Base-by-base conservation (phyloP, 2,797 vertebrate genomes). In the Hemibagrus guttatus region DNA sequence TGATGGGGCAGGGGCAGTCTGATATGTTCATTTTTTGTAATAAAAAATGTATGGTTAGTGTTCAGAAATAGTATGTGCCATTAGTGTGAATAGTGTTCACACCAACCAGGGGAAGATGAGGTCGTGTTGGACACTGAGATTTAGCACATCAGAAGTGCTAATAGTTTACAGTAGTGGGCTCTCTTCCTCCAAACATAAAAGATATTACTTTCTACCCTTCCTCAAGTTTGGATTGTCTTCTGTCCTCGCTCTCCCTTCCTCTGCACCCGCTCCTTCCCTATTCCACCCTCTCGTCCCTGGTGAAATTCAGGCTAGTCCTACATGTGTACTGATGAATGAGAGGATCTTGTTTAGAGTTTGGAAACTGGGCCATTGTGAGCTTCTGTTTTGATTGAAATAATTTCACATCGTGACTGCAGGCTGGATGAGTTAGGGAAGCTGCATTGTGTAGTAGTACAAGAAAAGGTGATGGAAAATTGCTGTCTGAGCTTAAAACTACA, bases 121-220 rank as follows among this genome's bases (percentile, higher is more conserved):
- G 86, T 17, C 91, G 85, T 89, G 89, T 66, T 81, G 19, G 80
- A 89, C 82, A 86, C 86, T 86, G 88, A 91, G 86, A 86, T 91
- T 89, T 84, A 90, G 90, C 88, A 85, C 88, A 63, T 92, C 91
- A 87, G 92, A 91, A 68, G 87, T 88, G 88, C 86, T 90, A n/a
- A 87, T 89, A 78, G 92, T 94, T 94, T 94, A 94, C 94, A 93
- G 88, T 87, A 81, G 82, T 89, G 91, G 81, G 83, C 71, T 81
- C 76, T 80, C 61, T 68, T 1, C 49, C 12, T 59, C 86, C 59
- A 80, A 58, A 78, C 13, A 49, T 14, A 71, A 7, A 23, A 14
- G 28, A 54, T 16, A 49, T 1, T 28, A 21, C 21, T 42, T 80
- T 59, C 23, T 16, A 7, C 31, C 11, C 58, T 54, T 42, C 72